These are phyloP conservation scores for Holothuria glaberrima DNA, from an alignment of 35 echinoderm and acorn worm species.

Conservation along the genomic window DNA sequence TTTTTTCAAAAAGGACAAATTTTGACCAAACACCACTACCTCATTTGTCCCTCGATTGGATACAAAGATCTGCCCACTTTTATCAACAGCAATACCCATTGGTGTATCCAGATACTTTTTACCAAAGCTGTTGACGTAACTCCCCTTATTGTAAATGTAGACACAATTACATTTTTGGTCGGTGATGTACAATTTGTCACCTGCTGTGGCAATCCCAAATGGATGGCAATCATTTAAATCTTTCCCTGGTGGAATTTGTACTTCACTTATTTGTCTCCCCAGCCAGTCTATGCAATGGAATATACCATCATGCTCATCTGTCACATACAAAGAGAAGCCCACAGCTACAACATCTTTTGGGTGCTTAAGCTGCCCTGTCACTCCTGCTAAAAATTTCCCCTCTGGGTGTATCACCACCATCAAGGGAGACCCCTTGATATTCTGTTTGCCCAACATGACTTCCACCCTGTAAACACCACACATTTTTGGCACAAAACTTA, in stretches of 20 bases:
- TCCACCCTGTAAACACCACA: conserved; percentile 47
- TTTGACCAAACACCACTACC: not conserved
- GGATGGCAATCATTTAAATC: not conserved
- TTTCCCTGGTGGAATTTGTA: not conserved
- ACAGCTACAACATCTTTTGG: conserved; percentile 24
- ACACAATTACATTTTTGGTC: not conserved
- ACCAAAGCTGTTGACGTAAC: not conserved
- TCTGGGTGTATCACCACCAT: conserved; percentile 42
- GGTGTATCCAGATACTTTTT: not conserved
- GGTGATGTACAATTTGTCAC: conserved; percentile 1
- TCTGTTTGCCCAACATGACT: not conserved
- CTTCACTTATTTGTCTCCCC: not conserved
- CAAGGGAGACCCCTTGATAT: conserved; percentile 28
- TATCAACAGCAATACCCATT: not conserved
- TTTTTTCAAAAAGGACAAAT: not conserved
- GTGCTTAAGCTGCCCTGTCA: not conserved
- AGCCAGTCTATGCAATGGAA: conserved; percentile 35
- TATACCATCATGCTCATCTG: not conserved
- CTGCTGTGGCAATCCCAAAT: conserved; percentile 15
- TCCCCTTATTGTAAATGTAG: not conserved
- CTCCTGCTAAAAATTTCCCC: conserved; percentile 7
- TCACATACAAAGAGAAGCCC: conserved; percentile 32
- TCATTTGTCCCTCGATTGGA: not conserved
- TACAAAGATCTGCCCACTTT: not conserved
- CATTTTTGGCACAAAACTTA: conserved; percentile 49